Evolutionary conservation across 1,140 invertebrate genomes (phyloP).

Genomic region (Drosophila auraria): DNA sequence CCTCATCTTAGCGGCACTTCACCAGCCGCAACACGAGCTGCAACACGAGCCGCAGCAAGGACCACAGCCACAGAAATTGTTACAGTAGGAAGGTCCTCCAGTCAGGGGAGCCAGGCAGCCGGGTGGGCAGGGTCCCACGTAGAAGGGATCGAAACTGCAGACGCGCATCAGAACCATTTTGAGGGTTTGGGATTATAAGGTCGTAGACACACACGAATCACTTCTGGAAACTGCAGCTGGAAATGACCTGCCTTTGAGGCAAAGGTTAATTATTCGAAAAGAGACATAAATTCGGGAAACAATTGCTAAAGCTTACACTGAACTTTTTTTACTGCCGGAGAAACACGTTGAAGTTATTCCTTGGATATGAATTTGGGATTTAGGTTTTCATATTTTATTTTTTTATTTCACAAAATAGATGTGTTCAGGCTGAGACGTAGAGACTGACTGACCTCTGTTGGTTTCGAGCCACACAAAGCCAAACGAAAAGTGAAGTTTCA

Average conservation of each 20-base stretch:
- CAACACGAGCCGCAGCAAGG: conserved; percentile 40
- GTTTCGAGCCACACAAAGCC: not conserved
- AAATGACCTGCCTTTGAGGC: not conserved
- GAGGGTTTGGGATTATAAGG: conserved; percentile 1
- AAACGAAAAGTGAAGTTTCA: not conserved
- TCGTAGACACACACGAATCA: too few relatives aligned
- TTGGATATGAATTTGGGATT: conserved; percentile 21
- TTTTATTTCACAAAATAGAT: not conserved
- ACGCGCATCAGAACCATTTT: conserved; percentile 34
- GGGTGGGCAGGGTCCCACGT: conserved; percentile 52
- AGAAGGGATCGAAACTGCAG: conserved; percentile 52
- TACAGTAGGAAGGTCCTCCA: not conserved
- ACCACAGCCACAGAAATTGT: conserved; percentile 28
- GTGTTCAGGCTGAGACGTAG: conserved; percentile 9
- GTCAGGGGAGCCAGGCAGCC: conserved; percentile 17
- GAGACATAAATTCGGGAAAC: too few relatives aligned
- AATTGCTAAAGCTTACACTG: not conserved
- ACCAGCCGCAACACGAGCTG: conserved; percentile 42
- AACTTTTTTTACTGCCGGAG: conserved; percentile 15
- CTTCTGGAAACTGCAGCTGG: not conserved
- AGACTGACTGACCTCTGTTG: conserved; percentile 26
- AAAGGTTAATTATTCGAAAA: not conserved
- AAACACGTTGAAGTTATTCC: conserved; percentile 33
- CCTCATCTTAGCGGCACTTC: not conserved
- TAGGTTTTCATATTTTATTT: conserved; percentile 29